A percentile compares a stretch with the other conserved stretches of the same genome.
Evolutionary conservation across 2,113 vertebrate species (phyloP).

Genomic region (Porphyrio hochstetteri): DNA sequence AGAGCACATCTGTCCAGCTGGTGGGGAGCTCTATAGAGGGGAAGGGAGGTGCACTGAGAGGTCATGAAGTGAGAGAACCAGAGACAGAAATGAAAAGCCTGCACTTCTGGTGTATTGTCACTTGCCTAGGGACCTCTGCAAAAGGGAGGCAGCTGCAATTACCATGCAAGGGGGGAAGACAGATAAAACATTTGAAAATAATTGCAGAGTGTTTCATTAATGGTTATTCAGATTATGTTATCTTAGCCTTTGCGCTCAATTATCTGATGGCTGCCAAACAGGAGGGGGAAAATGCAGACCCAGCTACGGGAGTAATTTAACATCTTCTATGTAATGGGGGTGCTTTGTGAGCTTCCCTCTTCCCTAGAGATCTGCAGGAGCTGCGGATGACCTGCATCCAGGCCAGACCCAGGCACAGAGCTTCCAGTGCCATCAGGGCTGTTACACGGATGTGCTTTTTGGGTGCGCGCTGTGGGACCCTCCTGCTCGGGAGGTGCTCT

Average conservation of each 20-base stretch:
- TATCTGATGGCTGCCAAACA: background rate
- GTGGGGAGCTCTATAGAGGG: background rate
- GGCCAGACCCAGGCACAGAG: fast-evolving
- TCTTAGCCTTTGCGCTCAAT: background rate
- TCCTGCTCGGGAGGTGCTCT: fast-evolving
- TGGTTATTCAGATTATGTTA: background rate
- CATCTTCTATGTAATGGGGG: background rate
- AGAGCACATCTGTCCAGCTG: background rate
- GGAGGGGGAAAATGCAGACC: background rate
- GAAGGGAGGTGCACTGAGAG: background rate
- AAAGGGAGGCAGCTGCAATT: background rate
- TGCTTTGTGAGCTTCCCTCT: background rate
- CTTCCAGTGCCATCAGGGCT: background rate
- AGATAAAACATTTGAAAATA: background rate
- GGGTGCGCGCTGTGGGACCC: background rate
- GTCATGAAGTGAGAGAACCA: background rate
- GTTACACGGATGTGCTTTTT: background rate
- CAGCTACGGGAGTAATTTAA: slow-evolving; percentile 2
- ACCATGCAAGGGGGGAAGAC: background rate
- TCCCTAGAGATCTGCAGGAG: background rate
- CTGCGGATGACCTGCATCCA: fast-evolving
- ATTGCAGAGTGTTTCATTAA: background rate
- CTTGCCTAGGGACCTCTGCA: background rate
- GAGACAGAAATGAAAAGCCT: background rate
- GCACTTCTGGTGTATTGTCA: background rate